Base-by-base conservation (phyloP, 2,797 vertebrate genomes). In the Lacerta bilineata region DNA sequence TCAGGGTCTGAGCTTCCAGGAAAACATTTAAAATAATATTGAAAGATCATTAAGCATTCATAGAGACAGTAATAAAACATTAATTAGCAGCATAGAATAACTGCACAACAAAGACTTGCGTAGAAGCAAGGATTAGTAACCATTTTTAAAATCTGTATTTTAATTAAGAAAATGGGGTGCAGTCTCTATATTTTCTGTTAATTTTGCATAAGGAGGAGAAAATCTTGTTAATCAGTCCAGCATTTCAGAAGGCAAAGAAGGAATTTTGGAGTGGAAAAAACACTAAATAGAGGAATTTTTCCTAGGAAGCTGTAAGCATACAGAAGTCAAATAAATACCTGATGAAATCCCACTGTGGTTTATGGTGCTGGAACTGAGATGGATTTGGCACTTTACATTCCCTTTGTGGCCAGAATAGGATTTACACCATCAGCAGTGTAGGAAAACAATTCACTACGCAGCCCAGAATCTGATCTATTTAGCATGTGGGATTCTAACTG, bases 311-410 rank as follows among this genome's bases (percentile, higher is more conserved):
- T 85, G 84, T 90, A 72, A 80, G 93, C 90, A 85, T 88, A 90
- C 68, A 76, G 79, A 50, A 83, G 84, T 94, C 90, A 93, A 93
- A 95, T 93, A 90, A 93, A 91, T 74, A 84, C 84, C 59, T 79
- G 41, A 27, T 64, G 23, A 43, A 85, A 61, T 76, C 74, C 68
- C 69, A 59, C 88, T 91, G 92, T 93, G 90, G 89, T 91, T 87
- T 78, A 43, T 86, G 43, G 50, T 86, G 80, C 88, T 90, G 87
- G 66, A 88, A 15, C 68, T 81, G 88, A 76, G 88, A 90, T 93
- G 71, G 87, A 90, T 91, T 91, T 91, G 76, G 91, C 93, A 87
- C 89, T 91, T 89, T 83, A 4, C 69, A 83, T 25, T 11, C n/a
- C 80, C 55, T 87, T 27, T 78, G 80, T 85, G 86, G 87, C 90